phyloP scores from a whole-genome alignment of 2,888 invertebrate species.

The Mellilla xanthometata region DNA sequence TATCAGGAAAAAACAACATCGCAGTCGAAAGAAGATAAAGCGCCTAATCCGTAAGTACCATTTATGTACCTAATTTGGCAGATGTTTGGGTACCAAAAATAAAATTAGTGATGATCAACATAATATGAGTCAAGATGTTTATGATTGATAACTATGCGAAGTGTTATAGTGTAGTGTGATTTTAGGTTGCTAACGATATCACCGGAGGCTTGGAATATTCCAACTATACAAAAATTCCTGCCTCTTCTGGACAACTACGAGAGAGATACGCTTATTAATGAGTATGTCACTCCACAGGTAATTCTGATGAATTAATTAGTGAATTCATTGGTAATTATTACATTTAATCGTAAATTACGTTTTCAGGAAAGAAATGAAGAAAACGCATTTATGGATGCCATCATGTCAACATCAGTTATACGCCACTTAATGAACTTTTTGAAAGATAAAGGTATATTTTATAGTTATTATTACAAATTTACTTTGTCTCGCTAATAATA shows the following conservation, averaged over 20 bases:
- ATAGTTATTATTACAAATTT: too few species aligned
- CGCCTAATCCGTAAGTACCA: slow-evolving; percentile 87
- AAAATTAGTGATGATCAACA: slow-evolving; percentile 1
- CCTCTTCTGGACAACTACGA: slow-evolving; percentile 94
- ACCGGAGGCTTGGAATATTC: slow-evolving; percentile 84
- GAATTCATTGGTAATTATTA: too few species aligned
- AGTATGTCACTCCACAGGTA: slow-evolving; percentile 87
- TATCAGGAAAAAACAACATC: slow-evolving; percentile 89
- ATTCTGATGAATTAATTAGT: too few species aligned
- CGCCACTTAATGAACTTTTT: slow-evolving; percentile 86
- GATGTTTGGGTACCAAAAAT: neutral
- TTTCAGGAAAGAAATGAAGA: slow-evolving; percentile 88
- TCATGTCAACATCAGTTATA: slow-evolving; percentile 90
- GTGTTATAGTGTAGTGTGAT: slow-evolving; percentile 23
- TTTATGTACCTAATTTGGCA: neutral
- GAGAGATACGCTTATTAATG: slow-evolving; percentile 87
- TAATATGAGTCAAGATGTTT: slow-evolving; percentile 15
- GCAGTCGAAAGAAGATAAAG: slow-evolving; percentile 86
- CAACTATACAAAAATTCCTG: slow-evolving; percentile 88
- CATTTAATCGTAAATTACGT: neutral
- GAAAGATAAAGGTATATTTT: slow-evolving; percentile 78
- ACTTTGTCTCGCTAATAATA: too few species aligned
- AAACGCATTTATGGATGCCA: slow-evolving; percentile 89
- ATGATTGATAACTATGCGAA: slow-evolving; percentile 12
- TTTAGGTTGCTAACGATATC: slow-evolving; percentile 86